Conservation (phyloP, 2,888 invertebrate species). For the Diarsia rubi region DNA sequence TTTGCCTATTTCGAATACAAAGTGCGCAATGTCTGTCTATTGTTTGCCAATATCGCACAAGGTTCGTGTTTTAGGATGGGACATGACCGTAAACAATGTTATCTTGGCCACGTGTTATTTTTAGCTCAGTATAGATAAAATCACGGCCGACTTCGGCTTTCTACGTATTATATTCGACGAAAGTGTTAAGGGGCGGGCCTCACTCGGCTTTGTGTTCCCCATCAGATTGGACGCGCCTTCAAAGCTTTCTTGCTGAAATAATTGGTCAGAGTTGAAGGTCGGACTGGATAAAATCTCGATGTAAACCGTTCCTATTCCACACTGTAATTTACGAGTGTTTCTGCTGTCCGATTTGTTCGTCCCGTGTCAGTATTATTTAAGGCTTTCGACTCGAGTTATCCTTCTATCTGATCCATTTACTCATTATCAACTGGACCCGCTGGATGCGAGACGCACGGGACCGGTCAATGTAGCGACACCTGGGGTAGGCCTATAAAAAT, state of each 20-base stretch:
- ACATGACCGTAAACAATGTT: conserved; percentile 56
- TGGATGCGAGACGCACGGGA: no score
- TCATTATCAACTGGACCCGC: no score
- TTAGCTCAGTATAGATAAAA: conserved; percentile 59
- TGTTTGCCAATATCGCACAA: conserved; percentile 44
- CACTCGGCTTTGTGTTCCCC: conserved; percentile 23
- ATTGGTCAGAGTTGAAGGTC: conserved; percentile 53
- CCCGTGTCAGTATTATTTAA: conserved; percentile 27
- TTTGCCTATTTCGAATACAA: conserved; percentile 17
- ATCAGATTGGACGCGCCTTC: conserved; percentile 47
- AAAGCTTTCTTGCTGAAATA: conserved; percentile 58
- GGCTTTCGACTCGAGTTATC: conserved; percentile 23
- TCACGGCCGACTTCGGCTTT: conserved; percentile 51
- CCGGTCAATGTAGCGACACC: no score
- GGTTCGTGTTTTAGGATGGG: conserved; percentile 38
- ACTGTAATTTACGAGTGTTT: conserved; percentile 35
- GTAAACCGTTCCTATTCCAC: conserved; percentile 42
- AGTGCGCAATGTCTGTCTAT: conserved; percentile 21
- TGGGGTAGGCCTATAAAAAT: no score
- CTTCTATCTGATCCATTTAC: conserved; percentile 45
- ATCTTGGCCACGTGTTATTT: conserved; percentile 61
- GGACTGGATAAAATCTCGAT: conserved; percentile 49
- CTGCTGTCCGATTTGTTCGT: conserved; percentile 32
- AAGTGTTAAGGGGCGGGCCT: conserved; percentile 48
- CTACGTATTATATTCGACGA: conserved; percentile 48